A percentile compares a stretch with the other conserved stretches of the same genome.
Evolutionary conservation across 2,113 vertebrate species (phyloP).

Genomic region (Brienomyrus longianalis): DNA sequence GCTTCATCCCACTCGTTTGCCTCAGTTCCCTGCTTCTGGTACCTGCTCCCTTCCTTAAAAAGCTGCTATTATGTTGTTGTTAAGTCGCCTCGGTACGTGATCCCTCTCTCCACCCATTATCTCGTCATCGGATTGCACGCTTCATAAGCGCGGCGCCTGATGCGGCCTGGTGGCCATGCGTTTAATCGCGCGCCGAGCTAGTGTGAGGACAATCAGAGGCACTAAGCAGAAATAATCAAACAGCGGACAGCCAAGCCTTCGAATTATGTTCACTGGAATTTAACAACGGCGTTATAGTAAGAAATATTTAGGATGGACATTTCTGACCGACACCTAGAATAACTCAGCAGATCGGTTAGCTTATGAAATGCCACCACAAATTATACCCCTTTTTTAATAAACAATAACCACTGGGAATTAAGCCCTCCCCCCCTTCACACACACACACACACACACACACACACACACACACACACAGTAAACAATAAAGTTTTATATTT

Average conservation of each 20-base stretch:
- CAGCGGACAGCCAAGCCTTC: background rate
- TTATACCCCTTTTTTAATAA: background rate
- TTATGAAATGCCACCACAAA: background rate
- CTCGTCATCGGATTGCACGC: background rate
- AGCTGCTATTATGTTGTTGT: background rate
- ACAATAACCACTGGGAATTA: background rate
- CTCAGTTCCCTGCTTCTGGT: background rate
- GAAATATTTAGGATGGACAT: background rate
- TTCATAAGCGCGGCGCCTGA: background rate
- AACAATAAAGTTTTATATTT: background rate
- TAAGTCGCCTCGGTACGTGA: background rate
- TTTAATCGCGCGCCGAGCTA: background rate
- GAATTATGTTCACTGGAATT: background rate
- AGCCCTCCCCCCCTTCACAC: background rate
- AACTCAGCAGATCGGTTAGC: background rate
- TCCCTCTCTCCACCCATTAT: constrained; percentile 9
- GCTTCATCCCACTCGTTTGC: background rate
- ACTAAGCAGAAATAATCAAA: background rate
- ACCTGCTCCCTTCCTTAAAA: background rate
- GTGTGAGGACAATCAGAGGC: background rate
- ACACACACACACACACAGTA: too few species aligned
- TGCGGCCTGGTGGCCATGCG: background rate
- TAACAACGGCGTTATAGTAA: background rate
- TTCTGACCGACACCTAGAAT: background rate
- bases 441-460: too few species aligned